phyloP scores from a whole-genome alignment of 1,140 invertebrate species.

The Drosophila subpulchrella region DNA sequence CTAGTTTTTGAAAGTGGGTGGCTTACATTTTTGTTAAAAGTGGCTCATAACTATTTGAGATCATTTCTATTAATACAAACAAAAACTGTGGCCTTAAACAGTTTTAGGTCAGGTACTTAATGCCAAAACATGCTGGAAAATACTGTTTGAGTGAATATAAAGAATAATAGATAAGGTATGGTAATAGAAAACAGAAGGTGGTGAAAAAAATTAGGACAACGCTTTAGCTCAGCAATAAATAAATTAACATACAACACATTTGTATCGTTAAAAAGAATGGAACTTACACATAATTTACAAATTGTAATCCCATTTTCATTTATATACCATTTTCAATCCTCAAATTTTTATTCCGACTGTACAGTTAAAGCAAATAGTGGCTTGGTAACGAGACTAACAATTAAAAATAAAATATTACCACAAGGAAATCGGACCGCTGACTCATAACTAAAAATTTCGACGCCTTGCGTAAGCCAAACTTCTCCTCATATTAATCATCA shows the following conservation, averaged over 20 bases:
- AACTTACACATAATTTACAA: too few species aligned
- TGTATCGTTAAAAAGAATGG: too few species aligned
- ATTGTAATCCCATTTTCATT: too few species aligned
- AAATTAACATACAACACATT: too few species aligned
- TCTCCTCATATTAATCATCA: constrained; percentile 27
- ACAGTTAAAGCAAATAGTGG: background rate
- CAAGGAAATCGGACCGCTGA: constrained; percentile 18
- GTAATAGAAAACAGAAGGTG: too few species aligned
- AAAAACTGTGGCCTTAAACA: background rate
- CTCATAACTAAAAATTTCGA: constrained; percentile 20
- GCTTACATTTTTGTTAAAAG: constrained; percentile 8
- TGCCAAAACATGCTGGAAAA: background rate
- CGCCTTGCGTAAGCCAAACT: constrained; percentile 16
- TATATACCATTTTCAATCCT: background rate
- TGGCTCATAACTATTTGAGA: constrained; percentile 12
- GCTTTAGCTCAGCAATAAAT: too few species aligned
- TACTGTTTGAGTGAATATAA: background rate
- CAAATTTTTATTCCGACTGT: background rate
- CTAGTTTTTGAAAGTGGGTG: constrained; percentile 21
- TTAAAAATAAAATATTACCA: background rate
- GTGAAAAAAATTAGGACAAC: too few species aligned
- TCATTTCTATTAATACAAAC: constrained; percentile 3
- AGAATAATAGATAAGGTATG: too few species aligned
- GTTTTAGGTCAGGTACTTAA: background rate
- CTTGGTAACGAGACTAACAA: constrained; percentile 5